Conservation (phyloP, 1,140 invertebrate genomes). For the Alviniconcha marisindica region DNA sequence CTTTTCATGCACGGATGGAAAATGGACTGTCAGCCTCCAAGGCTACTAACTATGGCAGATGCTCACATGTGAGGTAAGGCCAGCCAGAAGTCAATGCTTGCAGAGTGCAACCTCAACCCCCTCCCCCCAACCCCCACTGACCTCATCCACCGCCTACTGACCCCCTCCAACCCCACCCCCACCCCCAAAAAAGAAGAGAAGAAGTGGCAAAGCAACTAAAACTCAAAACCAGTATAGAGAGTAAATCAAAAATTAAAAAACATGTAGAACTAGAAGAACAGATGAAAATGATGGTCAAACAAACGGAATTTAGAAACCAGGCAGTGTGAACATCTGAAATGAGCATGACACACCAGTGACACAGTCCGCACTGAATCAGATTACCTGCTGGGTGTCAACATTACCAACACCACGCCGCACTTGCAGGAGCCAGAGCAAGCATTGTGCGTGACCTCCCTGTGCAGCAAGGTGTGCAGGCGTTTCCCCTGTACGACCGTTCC, state of each 20-base stretch:
- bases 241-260: no score
- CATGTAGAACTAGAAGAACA: not conserved
- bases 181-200: no score
- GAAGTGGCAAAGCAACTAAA: not conserved
- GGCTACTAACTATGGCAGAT: no score
- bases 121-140: no score
- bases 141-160: no score
- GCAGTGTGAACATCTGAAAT: not conserved
- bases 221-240: not conserved
- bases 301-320: not conserved
- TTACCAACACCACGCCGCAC: no score
- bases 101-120: no score
- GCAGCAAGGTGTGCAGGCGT: slow-evolving; percentile 64
- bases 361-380: not conserved
- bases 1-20: no score
- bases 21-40: no score
- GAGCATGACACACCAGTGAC: not conserved
- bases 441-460: slow-evolving; percentile 64
- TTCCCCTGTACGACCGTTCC: slow-evolving; percentile 53
- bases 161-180: no score
- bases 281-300: not conserved
- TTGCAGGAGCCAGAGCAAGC: slow-evolving; percentile 68
- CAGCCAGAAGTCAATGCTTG: no score
- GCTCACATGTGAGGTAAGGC: no score
- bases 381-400: slow-evolving; percentile 59